A percentile compares a stretch with the other conserved stretches of the same genome.
These are phyloP conservation scores for Melitaea athalia DNA, from an alignment of 2,888 invertebrate species.

Conservation along the genomic window DNA sequence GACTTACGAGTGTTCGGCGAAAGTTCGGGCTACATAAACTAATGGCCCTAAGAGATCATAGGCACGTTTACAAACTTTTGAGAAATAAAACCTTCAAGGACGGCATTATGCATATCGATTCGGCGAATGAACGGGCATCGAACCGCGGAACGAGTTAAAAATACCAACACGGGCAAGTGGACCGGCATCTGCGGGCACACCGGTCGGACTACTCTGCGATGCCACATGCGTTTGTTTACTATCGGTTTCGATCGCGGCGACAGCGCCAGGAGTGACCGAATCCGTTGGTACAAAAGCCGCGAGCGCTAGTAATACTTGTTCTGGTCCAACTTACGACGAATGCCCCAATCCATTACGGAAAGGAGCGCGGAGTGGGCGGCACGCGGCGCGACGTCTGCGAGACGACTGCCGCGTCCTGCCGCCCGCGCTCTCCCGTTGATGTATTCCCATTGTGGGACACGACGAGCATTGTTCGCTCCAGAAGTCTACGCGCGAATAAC, in stretches of 20 bases:
- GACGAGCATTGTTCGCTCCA: constrained; percentile 59
- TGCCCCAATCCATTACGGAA: constrained; percentile 79
- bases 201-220: constrained; percentile 72
- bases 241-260: constrained; percentile 64
- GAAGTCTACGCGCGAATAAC: constrained; percentile 39
- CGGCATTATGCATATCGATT: constrained; percentile 78
- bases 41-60: constrained; percentile 51
- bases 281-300: constrained; percentile 38
- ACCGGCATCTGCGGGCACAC: constrained; percentile 78
- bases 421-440: constrained; percentile 61
- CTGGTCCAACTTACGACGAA: constrained; percentile 74
- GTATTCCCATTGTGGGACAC: constrained; percentile 61
- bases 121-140: constrained; percentile 78
- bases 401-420: constrained; percentile 77
- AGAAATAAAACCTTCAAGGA: constrained; percentile 68
- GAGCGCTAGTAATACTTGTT: constrained; percentile 50
- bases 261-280: constrained; percentile 43
- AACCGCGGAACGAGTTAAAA: constrained; percentile 81
- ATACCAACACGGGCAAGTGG: constrained; percentile 72
- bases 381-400: constrained; percentile 74
- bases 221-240: constrained; percentile 82
- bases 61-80: constrained; percentile 58
- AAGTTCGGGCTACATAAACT: constrained; percentile 52
- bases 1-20: constrained; percentile 61
- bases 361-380: constrained; percentile 55